Evolutionary conservation across 1,140 invertebrate species (phyloP), one percentile per base, ranked within the genome.

Genomic region (Formica selysi): DNA sequence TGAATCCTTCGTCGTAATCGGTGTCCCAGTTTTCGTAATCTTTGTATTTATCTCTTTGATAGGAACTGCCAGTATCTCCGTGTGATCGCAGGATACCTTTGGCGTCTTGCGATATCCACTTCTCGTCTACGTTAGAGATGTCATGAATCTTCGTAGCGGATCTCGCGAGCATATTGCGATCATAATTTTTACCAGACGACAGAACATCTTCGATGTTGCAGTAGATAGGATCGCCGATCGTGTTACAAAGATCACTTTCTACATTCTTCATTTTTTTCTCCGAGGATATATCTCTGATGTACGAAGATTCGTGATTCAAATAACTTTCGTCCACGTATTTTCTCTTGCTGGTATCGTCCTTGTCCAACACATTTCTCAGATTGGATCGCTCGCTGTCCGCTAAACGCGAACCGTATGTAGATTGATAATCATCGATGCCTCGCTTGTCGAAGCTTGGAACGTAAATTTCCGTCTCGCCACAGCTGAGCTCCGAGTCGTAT

Each of bases 141-240:
- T 38, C 51, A 29, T 29, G 51, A 2, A 68, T 54, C 36, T 68
- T 48, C 26, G 79, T 26, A 10, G 54, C 10, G 62, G 64, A 51
- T 1, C 38, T 48, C 8, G 65, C 38, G 22, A 74, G 61, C 1
- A 61, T 41, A 0, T 81, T 74, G 0, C 81, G 87, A 10, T 62
- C 64, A 62, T 89, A 92, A 26, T 70, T 85, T 19, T 87, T 54
- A 57, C 41, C n/a, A 38, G 93, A 89, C 8, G 91, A 86, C 67
- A 92, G 79, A 73, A 90, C 71, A 29, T 94, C 94, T 32, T 95
- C 94, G 68, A 94, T 94, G 85, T 93, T 94, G 74, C 93, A 95
- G 68, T 95, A 95, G 41, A 94, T 91, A 67, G 94, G 94, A 26
- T 95, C 94, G 61, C 91, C 93, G 0, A 87, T 57, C 38, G 89